These are phyloP conservation scores for Platysternon megacephalum DNA, from an alignment of 2,113 vertebrate genomes.

Conservation along the genomic window DNA sequence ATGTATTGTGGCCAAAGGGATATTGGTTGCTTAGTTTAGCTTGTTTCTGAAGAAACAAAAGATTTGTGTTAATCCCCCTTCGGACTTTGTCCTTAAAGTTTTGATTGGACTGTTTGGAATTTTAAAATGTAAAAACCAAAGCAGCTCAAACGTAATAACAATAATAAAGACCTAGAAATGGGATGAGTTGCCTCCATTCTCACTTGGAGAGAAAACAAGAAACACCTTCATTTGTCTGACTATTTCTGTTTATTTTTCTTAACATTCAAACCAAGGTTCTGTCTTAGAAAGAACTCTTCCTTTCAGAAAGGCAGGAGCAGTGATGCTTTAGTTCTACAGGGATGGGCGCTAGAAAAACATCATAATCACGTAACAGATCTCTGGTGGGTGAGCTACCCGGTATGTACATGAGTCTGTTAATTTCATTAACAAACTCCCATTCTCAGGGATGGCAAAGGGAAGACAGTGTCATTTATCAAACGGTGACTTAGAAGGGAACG, in stretches of 20 bases:
- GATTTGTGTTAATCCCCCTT: neutral
- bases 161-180: neutral
- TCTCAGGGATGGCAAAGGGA: neutral
- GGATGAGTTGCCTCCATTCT: neutral
- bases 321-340: fast-evolving
- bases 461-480: neutral
- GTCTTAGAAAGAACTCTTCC: neutral
- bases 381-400: neutral
- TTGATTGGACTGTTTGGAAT: neutral
- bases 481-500: neutral
- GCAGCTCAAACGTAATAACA: neutral
- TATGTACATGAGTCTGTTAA: neutral
- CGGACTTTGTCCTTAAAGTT: neutral
- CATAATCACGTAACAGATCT: neutral
- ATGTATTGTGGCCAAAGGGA: neutral
- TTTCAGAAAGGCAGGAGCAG: neutral
- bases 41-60: neutral
- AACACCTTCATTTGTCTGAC: neutral
- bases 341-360: neutral
- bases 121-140: too few species aligned
- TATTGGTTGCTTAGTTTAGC: neutral
- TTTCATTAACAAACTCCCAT: neutral
- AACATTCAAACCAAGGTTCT: neutral
- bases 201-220: neutral
- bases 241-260: neutral